phyloP scores from a whole-genome alignment of 2,888 invertebrate genomes.

The Ochropleura plecta region DNA sequence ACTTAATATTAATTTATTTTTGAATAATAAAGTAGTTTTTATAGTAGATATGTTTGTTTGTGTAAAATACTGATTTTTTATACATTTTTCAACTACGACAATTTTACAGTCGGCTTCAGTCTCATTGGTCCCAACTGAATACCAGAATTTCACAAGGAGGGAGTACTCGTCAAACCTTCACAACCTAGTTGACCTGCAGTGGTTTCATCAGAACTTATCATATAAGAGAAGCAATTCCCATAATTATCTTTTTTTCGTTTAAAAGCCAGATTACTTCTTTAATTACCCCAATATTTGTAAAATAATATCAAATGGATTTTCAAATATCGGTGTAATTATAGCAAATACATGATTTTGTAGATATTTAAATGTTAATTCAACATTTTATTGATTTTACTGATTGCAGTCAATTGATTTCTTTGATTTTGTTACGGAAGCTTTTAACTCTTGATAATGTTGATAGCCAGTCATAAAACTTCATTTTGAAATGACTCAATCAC shows the following conservation, averaged over 20 bases:
- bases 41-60: too few relatives aligned
- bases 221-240: conserved; percentile 2
- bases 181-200: background rate
- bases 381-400: conserved; percentile 23
- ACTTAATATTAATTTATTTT: too few relatives aligned
- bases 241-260: conserved; percentile 23
- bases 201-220: background rate
- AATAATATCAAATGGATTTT: background rate
- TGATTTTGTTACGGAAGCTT: conserved; percentile 24
- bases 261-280: conserved; percentile 12
- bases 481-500: background rate
- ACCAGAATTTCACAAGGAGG: too few relatives aligned
- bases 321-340: conserved; percentile 21
- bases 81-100: too few relatives aligned
- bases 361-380: conserved; percentile 36
- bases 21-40: too few relatives aligned
- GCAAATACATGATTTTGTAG: conserved; percentile 26
- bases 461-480: conserved; percentile 3
- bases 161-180: too few relatives aligned
- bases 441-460: background rate
- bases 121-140: too few relatives aligned
- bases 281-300: conserved; percentile 7
- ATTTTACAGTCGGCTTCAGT: too few relatives aligned
- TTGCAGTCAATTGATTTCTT: conserved; percentile 18
- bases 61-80: too few relatives aligned